Percentiles rank a stretch among this genome's conserved stretches.
Conservation (phyloP, 2,113 vertebrate species). For the Pica pica region DNA sequence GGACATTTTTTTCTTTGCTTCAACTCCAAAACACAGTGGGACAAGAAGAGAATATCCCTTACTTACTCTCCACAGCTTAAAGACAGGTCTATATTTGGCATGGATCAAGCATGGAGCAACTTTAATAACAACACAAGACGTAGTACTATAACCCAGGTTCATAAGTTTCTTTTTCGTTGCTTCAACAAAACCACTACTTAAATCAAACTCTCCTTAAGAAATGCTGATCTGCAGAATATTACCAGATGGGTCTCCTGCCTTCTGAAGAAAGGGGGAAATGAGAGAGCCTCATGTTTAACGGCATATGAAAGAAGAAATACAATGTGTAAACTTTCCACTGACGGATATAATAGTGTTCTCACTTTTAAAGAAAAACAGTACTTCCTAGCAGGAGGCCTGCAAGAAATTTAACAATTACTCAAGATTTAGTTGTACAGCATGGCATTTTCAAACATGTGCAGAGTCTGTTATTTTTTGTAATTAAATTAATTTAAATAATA, state of each 20-base stretch:
- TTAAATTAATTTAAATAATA: conserved; percentile 67
- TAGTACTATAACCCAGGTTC: conserved; percentile 19
- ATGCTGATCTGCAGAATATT: conserved; percentile 68
- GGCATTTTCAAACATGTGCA: conserved; percentile 48
- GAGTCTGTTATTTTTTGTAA: conserved; percentile 63
- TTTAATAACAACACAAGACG: conserved; percentile 23
- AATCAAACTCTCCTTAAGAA: conserved; percentile 62
- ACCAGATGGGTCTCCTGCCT: conserved; percentile 59
- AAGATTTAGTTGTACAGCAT: conserved; percentile 13
- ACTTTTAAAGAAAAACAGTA: conserved; percentile 70
- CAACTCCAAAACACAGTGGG: background rate
- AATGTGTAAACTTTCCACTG: conserved; percentile 64
- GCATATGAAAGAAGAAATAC: conserved; percentile 69
- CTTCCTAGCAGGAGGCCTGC: conserved; percentile 65
- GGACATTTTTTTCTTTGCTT: background rate
- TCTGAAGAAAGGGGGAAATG: conserved; percentile 70
- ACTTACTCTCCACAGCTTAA: background rate
- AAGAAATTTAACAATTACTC: conserved; percentile 63
- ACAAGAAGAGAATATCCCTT: background rate
- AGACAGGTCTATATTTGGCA: background rate
- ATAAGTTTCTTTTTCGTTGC: conserved; percentile 48
- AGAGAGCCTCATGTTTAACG: conserved; percentile 62
- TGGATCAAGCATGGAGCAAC: background rate
- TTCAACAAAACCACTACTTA: conserved; percentile 61
- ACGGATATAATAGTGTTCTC: conserved; percentile 69